phyloP scores from a whole-genome alignment of 1,140 invertebrate species.

The Drusus annulatus region DNA sequence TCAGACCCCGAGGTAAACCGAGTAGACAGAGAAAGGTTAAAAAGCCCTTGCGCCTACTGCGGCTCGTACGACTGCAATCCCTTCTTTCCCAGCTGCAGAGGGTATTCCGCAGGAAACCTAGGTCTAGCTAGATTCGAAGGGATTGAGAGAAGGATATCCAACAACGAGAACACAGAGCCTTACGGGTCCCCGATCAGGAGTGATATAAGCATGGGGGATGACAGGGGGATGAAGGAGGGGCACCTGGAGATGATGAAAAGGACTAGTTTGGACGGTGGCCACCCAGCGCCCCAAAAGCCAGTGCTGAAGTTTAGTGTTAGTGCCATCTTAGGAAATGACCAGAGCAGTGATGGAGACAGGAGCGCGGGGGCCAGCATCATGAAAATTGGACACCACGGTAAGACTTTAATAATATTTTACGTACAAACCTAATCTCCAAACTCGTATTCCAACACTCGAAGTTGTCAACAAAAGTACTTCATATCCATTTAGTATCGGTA shows the following conservation, averaged over 20 bases:
- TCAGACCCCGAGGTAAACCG: constrained; percentile 67
- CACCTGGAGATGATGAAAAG: constrained; percentile 60
- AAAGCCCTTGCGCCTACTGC: constrained; percentile 59
- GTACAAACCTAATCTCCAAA: background rate
- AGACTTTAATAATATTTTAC: background rate
- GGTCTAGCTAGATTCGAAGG: constrained; percentile 43
- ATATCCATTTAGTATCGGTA: too few relatives aligned
- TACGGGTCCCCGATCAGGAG: constrained; percentile 41
- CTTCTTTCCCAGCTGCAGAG: constrained; percentile 53
- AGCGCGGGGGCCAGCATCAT: constrained; percentile 81
- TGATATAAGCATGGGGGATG: constrained; percentile 50
- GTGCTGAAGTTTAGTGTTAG: constrained; percentile 94
- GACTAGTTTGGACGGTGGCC: constrained; percentile 65
- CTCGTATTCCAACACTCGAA: background rate
- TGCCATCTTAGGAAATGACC: constrained; percentile 89
- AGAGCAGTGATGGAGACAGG: constrained; percentile 82
- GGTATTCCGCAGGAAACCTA: constrained; percentile 10
- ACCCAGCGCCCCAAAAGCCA: constrained; percentile 73
- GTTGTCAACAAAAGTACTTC: background rate
- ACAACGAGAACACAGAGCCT: background rate
- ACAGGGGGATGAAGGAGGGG: constrained; percentile 54
- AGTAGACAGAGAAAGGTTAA: constrained; percentile 65
- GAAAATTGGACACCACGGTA: constrained; percentile 55
- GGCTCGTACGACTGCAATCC: constrained; percentile 57
- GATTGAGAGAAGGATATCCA: constrained; percentile 62